A percentile compares a stretch with the other conserved stretches of the same genome.
Evolutionary conservation across 92 coral and sea anemone species (phyloP).

Genomic region (Palythoa grandiflora): DNA sequence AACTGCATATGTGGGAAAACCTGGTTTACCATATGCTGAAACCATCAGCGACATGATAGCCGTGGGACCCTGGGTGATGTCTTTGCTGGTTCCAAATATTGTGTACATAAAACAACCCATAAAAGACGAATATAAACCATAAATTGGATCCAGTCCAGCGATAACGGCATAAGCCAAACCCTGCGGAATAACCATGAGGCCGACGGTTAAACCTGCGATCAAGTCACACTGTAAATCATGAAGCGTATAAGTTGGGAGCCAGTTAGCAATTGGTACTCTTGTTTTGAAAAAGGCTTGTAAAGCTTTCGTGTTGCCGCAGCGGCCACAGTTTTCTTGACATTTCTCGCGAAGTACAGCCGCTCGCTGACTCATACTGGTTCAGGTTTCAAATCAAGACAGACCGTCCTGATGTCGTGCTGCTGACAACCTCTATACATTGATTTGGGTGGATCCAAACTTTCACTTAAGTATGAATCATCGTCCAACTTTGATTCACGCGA

Average conservation of each 20-base stretch:
- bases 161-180: slow-evolving; percentile 95
- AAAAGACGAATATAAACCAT: slow-evolving; percentile 96
- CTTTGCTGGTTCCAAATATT: slow-evolving; percentile 96
- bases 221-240: slow-evolving; percentile 82
- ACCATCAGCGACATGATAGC: slow-evolving; percentile 98
- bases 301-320: slow-evolving; percentile 43
- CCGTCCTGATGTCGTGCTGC: neutral
- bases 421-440: slow-evolving; percentile 31
- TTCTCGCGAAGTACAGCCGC: slow-evolving; percentile 65
- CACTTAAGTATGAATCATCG: slow-evolving; percentile 44
- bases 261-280: slow-evolving; percentile 81
- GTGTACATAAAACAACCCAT: slow-evolving; percentile 95
- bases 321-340: slow-evolving; percentile 71
- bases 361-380: slow-evolving; percentile 19
- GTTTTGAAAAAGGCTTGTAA: slow-evolving; percentile 59
- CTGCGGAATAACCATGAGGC: slow-evolving; percentile 97
- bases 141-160: slow-evolving; percentile 94
- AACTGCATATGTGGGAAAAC: slow-evolving; percentile 78
- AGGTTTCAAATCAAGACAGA: neutral
- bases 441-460: slow-evolving; percentile 46
- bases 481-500: slow-evolving; percentile 38
- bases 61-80: slow-evolving; percentile 93
- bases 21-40: slow-evolving; percentile 90
- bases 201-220: slow-evolving; percentile 96
- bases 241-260: slow-evolving; percentile 87